These are phyloP conservation scores for Leucoraja erinaceus DNA, from an alignment of 2,113 vertebrate species.

Conservation along the genomic window DNA sequence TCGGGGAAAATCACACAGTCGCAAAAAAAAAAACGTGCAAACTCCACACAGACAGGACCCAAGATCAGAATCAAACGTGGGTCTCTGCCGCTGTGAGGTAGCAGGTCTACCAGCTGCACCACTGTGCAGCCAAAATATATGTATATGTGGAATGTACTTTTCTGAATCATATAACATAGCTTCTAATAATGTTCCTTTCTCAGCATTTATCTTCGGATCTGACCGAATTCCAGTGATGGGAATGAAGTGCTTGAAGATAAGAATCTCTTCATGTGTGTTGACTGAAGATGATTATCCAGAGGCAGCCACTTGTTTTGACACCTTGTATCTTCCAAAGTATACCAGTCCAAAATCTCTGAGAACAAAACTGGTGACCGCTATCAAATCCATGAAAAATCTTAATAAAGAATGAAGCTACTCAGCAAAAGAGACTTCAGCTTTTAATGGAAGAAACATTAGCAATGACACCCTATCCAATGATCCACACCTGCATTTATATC, in stretches of 20 bases:
- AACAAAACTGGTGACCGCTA: slow-evolving; percentile 55
- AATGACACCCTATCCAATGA: neutral
- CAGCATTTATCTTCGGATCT: slow-evolving; percentile 69
- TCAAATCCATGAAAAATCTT: slow-evolving; percentile 59
- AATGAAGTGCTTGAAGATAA: slow-evolving; percentile 56
- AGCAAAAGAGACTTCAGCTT: neutral
- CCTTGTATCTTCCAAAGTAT: slow-evolving; percentile 58
- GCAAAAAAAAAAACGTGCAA: no score
- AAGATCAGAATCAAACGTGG: no score
- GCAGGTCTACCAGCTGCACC: no score
- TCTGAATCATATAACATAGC: no score
- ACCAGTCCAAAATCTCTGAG: slow-evolving; percentile 52
- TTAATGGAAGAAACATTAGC: neutral
- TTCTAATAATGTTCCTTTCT: neutral
- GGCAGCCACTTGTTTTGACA: slow-evolving; percentile 53
- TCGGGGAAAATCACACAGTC: no score
- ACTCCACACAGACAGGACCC: no score
- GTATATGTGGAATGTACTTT: neutral
- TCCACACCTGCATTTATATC: neutral
- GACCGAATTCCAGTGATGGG: slow-evolving; percentile 57
- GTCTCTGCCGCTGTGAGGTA: no score
- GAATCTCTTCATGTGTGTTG: slow-evolving; percentile 42
- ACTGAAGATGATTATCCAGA: slow-evolving; percentile 56
- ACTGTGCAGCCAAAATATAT: no score
- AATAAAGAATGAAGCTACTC: slow-evolving; percentile 42